phyloP scores from a whole-genome alignment of 1,140 invertebrate species.

The Heliconius melpomene region DNA sequence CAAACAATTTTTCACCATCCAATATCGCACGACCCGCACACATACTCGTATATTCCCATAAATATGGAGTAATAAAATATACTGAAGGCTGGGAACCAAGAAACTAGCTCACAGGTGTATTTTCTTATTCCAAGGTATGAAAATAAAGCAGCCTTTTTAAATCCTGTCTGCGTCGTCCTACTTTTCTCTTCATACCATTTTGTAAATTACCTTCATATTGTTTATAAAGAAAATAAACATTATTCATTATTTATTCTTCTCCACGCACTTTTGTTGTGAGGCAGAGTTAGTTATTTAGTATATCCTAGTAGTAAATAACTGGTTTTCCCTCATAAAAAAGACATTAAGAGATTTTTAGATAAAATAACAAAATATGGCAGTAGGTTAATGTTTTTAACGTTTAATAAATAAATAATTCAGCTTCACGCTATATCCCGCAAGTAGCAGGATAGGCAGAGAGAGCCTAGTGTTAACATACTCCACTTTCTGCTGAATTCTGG shows the following conservation, averaged over 20 bases:
- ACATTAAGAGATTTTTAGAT: no score
- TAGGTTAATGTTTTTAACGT: no score
- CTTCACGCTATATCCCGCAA: no score
- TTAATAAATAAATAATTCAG: no score
- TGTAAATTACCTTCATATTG: conserved; percentile 9
- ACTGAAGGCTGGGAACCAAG: conserved; percentile 8
- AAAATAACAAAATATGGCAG: no score
- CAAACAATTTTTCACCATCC: neutral
- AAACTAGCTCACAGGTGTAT: conserved; percentile 10
- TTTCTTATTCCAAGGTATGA: conserved; percentile 13
- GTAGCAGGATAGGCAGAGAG: no score
- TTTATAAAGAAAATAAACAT: conserved; percentile 12
- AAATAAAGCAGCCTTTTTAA: conserved; percentile 15
- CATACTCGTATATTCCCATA: neutral
- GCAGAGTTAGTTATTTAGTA: neutral
- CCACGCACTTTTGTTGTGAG: neutral
- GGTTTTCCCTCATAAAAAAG: neutral
- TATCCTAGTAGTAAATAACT: neutral
- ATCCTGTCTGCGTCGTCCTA: conserved; percentile 12
- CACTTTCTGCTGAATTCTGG: no score
- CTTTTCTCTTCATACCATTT: conserved; percentile 10
- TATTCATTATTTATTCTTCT: neutral
- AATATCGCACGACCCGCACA: neutral
- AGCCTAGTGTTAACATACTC: no score
- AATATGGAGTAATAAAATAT: conserved; percentile 11